phyloP scores from a whole-genome alignment of 2,888 invertebrate genomes.

The Leptarthrus brevirostris region DNA sequence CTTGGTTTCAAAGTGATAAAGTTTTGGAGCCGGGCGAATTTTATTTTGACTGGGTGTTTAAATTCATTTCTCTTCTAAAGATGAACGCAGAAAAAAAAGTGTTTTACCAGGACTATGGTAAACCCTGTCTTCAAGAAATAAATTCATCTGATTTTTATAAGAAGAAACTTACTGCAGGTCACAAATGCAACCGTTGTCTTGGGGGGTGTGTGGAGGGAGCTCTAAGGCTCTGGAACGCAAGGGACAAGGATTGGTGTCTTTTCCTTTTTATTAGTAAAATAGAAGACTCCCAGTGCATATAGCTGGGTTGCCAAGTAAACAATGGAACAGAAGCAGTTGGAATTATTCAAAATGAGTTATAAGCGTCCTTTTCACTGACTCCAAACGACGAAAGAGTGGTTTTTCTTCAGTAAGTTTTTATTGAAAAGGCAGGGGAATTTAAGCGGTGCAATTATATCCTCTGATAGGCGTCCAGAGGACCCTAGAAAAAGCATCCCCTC shows the following conservation, averaged over 20 bases:
- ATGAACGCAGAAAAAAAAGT: not conserved
- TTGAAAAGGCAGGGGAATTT: not conserved
- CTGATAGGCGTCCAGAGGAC: too few relatives aligned
- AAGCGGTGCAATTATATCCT: constrained; percentile 7
- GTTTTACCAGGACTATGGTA: too few relatives aligned
- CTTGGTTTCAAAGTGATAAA: too few relatives aligned
- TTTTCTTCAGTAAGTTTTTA: not conserved
- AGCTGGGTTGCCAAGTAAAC: not conserved
- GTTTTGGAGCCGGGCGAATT: too few relatives aligned
- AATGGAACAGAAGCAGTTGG: not conserved
- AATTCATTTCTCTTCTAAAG: not conserved
- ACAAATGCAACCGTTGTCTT: not conserved
- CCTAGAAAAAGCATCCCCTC: not conserved
- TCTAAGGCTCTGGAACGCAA: too few relatives aligned
- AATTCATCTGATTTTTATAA: too few relatives aligned
- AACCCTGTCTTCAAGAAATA: too few relatives aligned
- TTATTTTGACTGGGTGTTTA: too few relatives aligned
- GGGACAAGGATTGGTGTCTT: not conserved
- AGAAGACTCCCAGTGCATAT: not conserved
- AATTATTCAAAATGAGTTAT: constrained; percentile 30
- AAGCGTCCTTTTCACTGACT: constrained; percentile 2
- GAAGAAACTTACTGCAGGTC: constrained; percentile 9
- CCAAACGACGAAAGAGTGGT: not conserved
- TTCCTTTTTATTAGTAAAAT: not conserved
- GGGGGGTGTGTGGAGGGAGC: too few relatives aligned